phyloP scores from a whole-genome alignment of 1,140 invertebrate species.

The Brachionus paranguensis region DNA sequence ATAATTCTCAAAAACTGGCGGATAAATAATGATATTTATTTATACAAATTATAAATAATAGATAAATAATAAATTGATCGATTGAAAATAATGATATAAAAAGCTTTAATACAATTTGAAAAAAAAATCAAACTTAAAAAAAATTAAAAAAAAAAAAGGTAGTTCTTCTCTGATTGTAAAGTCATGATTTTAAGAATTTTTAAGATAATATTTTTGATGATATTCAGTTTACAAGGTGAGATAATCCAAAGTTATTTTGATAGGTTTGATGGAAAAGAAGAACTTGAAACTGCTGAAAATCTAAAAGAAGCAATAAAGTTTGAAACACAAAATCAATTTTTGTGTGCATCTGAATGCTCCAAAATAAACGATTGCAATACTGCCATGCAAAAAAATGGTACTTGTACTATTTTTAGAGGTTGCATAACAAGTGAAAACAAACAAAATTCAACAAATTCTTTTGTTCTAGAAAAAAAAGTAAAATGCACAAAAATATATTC shows the following conservation, averaged over 20 bases:
- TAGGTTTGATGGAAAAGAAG: neutral
- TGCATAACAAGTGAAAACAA: neutral
- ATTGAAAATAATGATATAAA: too few species aligned
- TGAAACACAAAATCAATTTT: too few species aligned
- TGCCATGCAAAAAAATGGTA: neutral
- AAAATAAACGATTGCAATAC: neutral
- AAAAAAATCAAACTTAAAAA: too few species aligned
- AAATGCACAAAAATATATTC: neutral
- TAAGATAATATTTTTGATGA: neutral
- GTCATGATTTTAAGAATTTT: neutral
- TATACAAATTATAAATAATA: too few species aligned
- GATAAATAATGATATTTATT: too few species aligned
- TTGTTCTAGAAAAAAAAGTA: neutral
- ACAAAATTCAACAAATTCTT: neutral
- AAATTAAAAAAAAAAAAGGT: too few species aligned
- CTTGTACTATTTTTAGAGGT: neutral
- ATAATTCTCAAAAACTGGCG: too few species aligned
- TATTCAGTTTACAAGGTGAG: neutral
- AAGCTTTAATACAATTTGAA: too few species aligned
- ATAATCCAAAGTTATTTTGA: neutral
- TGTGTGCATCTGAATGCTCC: neutral
- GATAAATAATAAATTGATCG: too few species aligned
- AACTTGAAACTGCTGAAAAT: neutral
- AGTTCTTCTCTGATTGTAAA: too few species aligned
- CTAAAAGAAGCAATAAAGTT: too few species aligned